A percentile compares a stretch with the other conserved stretches of the same genome.
phyloP scores from a whole-genome alignment of 2,888 invertebrate species.

The Amphipoea oculea region DNA sequence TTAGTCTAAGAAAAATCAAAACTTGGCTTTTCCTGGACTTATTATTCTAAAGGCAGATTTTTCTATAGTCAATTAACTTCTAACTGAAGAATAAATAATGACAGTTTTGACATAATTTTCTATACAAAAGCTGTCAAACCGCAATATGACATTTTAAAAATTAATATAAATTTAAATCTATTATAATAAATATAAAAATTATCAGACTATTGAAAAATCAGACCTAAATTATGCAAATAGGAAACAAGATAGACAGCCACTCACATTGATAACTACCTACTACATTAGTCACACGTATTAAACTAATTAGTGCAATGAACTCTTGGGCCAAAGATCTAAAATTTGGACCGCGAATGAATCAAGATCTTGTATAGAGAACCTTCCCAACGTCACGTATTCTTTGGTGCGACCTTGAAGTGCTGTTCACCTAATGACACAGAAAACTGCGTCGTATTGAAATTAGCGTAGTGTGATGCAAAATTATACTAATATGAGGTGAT shows the following conservation, averaged over 20 bases:
- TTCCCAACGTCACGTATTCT: conserved; percentile 54
- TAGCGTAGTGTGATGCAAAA: conserved; percentile 25
- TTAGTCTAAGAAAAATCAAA: not conserved
- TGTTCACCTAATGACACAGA: conserved; percentile 62
- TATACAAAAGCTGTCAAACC: not conserved
- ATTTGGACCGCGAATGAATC: conserved; percentile 47
- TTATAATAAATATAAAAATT: no score
- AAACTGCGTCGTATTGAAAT: conserved; percentile 18
- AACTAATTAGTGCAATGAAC: conserved; percentile 43
- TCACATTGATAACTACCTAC: conserved; percentile 6
- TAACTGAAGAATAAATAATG: not conserved
- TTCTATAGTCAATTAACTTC: not conserved
- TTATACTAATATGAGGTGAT: conserved; percentile 22
- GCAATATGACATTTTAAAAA: no score
- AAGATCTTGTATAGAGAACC: conserved; percentile 40
- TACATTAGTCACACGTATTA: conserved; percentile 2
- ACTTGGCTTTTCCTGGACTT: not conserved
- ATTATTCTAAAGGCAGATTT: no score
- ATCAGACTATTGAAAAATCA: not conserved
- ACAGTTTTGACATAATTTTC: not conserved
- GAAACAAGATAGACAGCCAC: no score
- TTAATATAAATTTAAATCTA: no score
- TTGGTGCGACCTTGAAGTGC: conserved; percentile 62
- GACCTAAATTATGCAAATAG: not conserved
- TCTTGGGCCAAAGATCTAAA: conserved; percentile 17